These are phyloP conservation scores for Acronicta leporina DNA, from an alignment of 2,888 invertebrate genomes.

Conservation along the genomic window DNA sequence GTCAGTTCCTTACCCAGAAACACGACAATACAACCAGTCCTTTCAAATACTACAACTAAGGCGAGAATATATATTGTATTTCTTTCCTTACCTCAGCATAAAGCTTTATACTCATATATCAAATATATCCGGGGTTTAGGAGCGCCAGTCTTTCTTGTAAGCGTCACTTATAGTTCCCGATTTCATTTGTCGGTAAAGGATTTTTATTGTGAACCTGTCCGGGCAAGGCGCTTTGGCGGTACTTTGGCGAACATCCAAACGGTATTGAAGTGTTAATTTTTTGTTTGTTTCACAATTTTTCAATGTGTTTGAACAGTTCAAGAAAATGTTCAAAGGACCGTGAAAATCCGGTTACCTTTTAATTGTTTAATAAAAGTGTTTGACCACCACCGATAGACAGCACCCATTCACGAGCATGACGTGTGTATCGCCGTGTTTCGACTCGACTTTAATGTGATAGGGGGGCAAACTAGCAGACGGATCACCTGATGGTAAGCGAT, in stretches of 20 bases:
- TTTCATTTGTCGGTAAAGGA: constrained; percentile 58
- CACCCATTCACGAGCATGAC: too few species aligned
- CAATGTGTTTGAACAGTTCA: constrained; percentile 15
- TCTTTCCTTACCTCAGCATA: not conserved
- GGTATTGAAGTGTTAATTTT: constrained; percentile 49
- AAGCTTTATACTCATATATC: constrained; percentile 41
- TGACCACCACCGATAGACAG: too few species aligned
- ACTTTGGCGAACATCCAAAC: constrained; percentile 47
- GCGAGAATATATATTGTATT: constrained; percentile 20
- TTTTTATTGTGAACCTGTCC: constrained; percentile 41
- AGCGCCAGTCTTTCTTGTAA: constrained; percentile 16
- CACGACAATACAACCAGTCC: too few species aligned
- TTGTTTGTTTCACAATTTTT: constrained; percentile 28
- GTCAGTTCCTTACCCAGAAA: too few species aligned
- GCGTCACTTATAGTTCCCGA: constrained; percentile 57
- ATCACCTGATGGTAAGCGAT: too few species aligned
- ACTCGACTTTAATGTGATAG: too few species aligned
- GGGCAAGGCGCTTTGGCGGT: constrained; percentile 23
- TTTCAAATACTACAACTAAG: too few species aligned
- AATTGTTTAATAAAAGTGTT: not conserved
- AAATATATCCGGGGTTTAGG: constrained; percentile 39
- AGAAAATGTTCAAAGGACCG: not conserved
- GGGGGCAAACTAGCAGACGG: too few species aligned
- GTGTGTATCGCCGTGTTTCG: too few species aligned
- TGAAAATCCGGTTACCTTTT: not conserved